Evolutionary conservation across 2,888 invertebrate species (phyloP).

Genomic region (Adelognathus sp.): DNA sequence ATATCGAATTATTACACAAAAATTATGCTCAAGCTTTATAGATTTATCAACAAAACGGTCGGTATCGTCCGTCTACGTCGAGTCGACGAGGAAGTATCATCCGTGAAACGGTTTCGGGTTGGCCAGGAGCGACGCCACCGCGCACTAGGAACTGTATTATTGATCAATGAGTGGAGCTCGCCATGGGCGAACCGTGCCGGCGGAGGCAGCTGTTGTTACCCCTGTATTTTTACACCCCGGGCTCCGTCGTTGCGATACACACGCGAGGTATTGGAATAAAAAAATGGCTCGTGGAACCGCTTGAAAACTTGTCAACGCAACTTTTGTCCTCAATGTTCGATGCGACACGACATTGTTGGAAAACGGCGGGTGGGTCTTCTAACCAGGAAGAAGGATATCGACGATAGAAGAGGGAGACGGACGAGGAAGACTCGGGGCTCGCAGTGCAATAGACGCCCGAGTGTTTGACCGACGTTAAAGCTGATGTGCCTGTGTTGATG

Average conservation of each 20-base stretch:
- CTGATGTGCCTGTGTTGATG: slow-evolving; percentile 57
- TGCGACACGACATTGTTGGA: not conserved
- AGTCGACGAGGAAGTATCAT: slow-evolving; percentile 20
- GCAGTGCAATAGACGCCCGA: slow-evolving; percentile 43
- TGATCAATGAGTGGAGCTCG: slow-evolving; percentile 77
- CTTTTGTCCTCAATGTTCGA: not conserved
- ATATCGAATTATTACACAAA: too few relatives aligned
- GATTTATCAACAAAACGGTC: too few relatives aligned
- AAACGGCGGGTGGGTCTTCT: not conserved
- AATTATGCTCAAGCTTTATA: too few relatives aligned
- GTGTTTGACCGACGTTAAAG: slow-evolving; percentile 35
- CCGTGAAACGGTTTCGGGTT: slow-evolving; percentile 43
- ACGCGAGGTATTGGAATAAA: slow-evolving; percentile 46
- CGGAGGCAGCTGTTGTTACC: slow-evolving; percentile 77
- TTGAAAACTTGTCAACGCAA: not conserved
- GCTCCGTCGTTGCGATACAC: slow-evolving; percentile 61
- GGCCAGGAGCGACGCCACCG: slow-evolving; percentile 69
- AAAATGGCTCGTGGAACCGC: not conserved
- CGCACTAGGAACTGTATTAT: slow-evolving; percentile 76
- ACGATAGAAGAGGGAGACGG: slow-evolving; percentile 3
- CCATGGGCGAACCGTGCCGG: slow-evolving; percentile 78
- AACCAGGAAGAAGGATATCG: not conserved
- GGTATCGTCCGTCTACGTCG: too few relatives aligned
- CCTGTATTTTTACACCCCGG: slow-evolving; percentile 72
- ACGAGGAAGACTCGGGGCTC: slow-evolving; percentile 27